Evolutionary conservation across 1,140 invertebrate genomes (phyloP), one percentile per base, ranked within the genome.

Genomic region (Mactra quadrangularis): DNA sequence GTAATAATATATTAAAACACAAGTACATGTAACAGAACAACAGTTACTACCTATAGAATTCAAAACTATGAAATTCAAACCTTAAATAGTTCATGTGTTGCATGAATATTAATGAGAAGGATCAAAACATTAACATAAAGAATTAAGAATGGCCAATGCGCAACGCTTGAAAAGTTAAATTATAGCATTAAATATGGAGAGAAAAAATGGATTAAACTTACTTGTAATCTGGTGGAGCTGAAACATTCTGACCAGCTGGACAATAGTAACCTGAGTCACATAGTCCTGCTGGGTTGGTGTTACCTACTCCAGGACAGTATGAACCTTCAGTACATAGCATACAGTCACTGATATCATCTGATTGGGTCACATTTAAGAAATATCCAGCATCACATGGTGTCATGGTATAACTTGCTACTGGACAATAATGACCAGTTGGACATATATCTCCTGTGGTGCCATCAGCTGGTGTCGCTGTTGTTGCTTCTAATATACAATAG

Each of bases 201-300:
- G 2, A 52, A 25, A 27, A 3, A 6, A n/a, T n/a, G n/a, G n/a
- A n/a, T n/a, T 17, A n/a, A 74, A 70, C 85, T 83, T 81, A 91
- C 91, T 83, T 91, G 86, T 87, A 90, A 17, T 89, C 85, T 71
- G 82, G 41, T 33, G 91, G 91, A 57, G 88, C 85, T 19, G 90
- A 88, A 19, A 86, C 84, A 78, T 90, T 91, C 62, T 91, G 89
- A 17, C 90, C 88, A 33, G 77, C 78, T 27, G 91, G 90, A 64
- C 91, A 92, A 77, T 89, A 92, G 59, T 91, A 92, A 17, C 91
- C 91, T 38, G 87, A 83, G 68, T 64, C 76, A 78, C 91, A 92
- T 83, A 86, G 84, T 11, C 90, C 90, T 0, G 77, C 72, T 6
- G 91, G 90, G 11, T 82, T 6, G 29, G 85, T 70, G 15, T 74